A percentile compares a stretch with the other conserved stretches of the same genome.
Conservation (phyloP, 2,797 vertebrate genomes). For the Prunella strophiata region DNA sequence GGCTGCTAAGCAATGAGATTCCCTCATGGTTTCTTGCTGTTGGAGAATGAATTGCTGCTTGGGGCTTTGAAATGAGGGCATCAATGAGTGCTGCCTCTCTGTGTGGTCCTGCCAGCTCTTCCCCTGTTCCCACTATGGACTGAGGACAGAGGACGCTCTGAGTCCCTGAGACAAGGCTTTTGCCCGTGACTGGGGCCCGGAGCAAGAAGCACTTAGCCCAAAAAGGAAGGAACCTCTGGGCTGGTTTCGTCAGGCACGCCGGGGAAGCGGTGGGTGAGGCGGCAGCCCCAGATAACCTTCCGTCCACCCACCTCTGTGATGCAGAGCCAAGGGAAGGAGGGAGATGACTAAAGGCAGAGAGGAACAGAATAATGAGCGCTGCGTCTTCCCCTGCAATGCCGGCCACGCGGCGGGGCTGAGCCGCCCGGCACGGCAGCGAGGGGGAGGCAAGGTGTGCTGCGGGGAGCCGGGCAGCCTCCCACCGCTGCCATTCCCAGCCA, state of each 20-base stretch:
- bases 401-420: neutral
- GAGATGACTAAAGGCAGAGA: slow-evolving; percentile 63
- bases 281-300: slow-evolving; percentile 67
- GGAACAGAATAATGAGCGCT: slow-evolving; percentile 32
- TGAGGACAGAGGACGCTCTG: neutral
- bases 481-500: neutral
- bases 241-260: slow-evolving; percentile 26
- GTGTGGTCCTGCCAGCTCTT: neutral
- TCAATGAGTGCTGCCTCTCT: neutral
- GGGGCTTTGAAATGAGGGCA: neutral
- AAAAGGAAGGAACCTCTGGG: slow-evolving; percentile 34
- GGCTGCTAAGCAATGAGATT: neutral
- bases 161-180: neutral
- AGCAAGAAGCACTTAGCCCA: neutral
- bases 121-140: neutral
- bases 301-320: slow-evolving; percentile 58
- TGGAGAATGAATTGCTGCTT: neutral
- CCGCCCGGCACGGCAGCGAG: neutral
- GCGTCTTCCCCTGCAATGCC: neutral
- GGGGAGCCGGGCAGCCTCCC: neutral
- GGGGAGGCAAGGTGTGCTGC: neutral
- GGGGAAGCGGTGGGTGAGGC: slow-evolving; percentile 57
- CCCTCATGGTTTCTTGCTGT: neutral
- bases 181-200: neutral
- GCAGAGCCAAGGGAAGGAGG: slow-evolving; percentile 55